Percentiles rank a stretch among this genome's conserved stretches.
phyloP scores from a whole-genome alignment of 2,888 invertebrate genomes.

The Subacronicta megacephala region DNA sequence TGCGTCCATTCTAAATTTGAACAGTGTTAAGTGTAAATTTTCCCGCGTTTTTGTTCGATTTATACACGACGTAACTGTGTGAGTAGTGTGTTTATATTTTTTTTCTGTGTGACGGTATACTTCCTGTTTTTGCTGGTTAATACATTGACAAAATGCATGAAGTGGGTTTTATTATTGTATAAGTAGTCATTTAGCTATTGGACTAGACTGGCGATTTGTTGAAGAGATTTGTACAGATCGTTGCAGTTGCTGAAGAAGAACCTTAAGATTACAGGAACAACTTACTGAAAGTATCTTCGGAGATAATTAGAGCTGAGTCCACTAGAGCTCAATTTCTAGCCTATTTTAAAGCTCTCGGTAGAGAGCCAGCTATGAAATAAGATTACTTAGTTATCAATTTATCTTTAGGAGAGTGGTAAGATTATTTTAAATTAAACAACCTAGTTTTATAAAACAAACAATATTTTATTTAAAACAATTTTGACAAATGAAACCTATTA shows the following conservation, averaged over 20 bases:
- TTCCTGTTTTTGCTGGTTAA: conserved; percentile 38
- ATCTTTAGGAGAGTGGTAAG: not conserved
- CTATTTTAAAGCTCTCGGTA: too few species aligned
- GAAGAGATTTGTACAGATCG: too few species aligned
- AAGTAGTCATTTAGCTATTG: too few species aligned
- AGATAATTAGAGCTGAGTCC: too few species aligned
- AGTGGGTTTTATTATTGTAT: not conserved
- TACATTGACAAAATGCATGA: conserved; percentile 35
- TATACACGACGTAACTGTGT: conserved; percentile 7
- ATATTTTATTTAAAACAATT: conserved; percentile 79
- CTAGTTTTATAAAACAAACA: conserved; percentile 72
- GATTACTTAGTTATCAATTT: too few species aligned
- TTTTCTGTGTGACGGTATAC: conserved; percentile 37
- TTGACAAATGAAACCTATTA: conserved; percentile 67
- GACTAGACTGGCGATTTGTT: too few species aligned
- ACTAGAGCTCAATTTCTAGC: too few species aligned
- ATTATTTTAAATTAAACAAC: conserved; percentile 54
- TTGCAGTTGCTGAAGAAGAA: too few species aligned
- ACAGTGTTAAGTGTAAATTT: conserved; percentile 29
- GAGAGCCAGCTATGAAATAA: too few species aligned
- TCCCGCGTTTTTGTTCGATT: conserved; percentile 21
- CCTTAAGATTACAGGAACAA: too few species aligned
- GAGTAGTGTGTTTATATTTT: conserved; percentile 26
- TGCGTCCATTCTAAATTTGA: conserved; percentile 53
- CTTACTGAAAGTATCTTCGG: too few species aligned